Conservation (phyloP, 2,113 vertebrate genomes). For the Mormyrus lacerda region DNA sequence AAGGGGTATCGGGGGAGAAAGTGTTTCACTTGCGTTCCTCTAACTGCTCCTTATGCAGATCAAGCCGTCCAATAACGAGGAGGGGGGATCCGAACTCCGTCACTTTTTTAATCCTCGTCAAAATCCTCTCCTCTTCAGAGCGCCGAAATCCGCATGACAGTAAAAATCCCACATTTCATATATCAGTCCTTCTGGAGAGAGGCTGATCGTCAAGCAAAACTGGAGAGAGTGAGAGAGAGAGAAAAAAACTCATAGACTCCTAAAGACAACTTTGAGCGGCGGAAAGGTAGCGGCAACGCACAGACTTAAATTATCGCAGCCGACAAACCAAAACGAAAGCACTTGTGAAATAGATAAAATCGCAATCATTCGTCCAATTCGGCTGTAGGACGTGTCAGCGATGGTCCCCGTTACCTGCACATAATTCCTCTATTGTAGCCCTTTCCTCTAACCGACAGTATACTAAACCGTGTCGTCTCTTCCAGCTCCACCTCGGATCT, state of each 20-base stretch:
- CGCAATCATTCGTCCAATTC: neutral
- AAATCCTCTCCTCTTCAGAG: slow-evolving; percentile 9
- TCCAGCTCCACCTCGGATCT: neutral
- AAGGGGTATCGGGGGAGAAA: slow-evolving; percentile 31
- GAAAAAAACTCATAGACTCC: slow-evolving; percentile 26
- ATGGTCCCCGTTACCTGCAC: slow-evolving; percentile 1
- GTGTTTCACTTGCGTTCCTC: slow-evolving; percentile 14
- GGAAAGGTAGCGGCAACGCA: slow-evolving; percentile 1
- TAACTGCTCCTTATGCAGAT: slow-evolving; percentile 14
- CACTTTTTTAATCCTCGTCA: slow-evolving; percentile 17
- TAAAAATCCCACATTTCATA: slow-evolving; percentile 4
- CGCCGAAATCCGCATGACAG: slow-evolving; percentile 31
- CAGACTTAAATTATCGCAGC: neutral
- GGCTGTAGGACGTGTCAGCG: slow-evolving; percentile 6
- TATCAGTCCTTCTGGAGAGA: slow-evolving; percentile 11
- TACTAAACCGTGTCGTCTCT: slow-evolving; percentile 17
- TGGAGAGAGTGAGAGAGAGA: neutral
- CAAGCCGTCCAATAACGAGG: slow-evolving; percentile 30
- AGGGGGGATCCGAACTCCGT: slow-evolving; percentile 21
- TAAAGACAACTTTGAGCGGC: slow-evolving; percentile 39
- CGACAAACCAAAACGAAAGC: neutral
- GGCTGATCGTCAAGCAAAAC: slow-evolving; percentile 12
- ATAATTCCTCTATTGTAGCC: slow-evolving; percentile 10
- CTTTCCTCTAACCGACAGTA: neutral
- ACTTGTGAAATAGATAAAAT: slow-evolving; percentile 5